Percentiles rank a stretch among this genome's conserved stretches.
Evolutionary conservation across 2,888 invertebrate species (phyloP).

Genomic region (Tetropium fuscum): DNA sequence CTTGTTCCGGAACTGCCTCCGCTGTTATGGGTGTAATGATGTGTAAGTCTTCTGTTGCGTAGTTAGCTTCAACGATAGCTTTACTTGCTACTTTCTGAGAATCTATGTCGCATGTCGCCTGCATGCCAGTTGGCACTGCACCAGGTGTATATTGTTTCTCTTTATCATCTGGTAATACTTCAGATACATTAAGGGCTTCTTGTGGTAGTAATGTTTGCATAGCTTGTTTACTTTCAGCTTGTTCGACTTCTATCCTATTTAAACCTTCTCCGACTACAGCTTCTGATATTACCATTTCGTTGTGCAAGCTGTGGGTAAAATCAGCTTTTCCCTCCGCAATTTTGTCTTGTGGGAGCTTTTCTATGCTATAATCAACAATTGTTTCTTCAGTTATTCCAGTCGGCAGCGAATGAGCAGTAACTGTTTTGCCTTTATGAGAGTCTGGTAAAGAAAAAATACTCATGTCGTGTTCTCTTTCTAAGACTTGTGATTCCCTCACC

Average conservation of each 20-base stretch:
- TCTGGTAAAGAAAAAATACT: constrained; percentile 68
- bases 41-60: constrained; percentile 55
- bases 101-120: constrained; percentile 66
- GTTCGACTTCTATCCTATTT: constrained; percentile 42
- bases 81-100: constrained; percentile 67
- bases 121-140: constrained; percentile 60
- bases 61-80: constrained; percentile 66
- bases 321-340: constrained; percentile 63
- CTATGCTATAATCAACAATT: constrained; percentile 64
- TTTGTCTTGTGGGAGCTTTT: constrained; percentile 44
- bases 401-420: constrained; percentile 67
- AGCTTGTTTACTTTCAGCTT: constrained; percentile 54
- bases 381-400: constrained; percentile 68
- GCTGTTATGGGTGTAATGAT: constrained; percentile 60
- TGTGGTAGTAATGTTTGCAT: constrained; percentile 61
- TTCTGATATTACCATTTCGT: constrained; percentile 68
- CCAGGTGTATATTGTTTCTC: constrained; percentile 65
- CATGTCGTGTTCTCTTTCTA: constrained; percentile 76
- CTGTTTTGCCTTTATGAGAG: constrained; percentile 67
- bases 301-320: constrained; percentile 63
- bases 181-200: constrained; percentile 68
- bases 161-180: constrained; percentile 67
- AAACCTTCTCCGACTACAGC: constrained; percentile 68
- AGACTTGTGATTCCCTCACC: constrained; percentile 72
- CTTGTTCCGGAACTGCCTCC: constrained; percentile 67